Evolutionary conservation across 2,888 invertebrate species (phyloP).

Genomic region (Macrosoma leucophasiata): DNA sequence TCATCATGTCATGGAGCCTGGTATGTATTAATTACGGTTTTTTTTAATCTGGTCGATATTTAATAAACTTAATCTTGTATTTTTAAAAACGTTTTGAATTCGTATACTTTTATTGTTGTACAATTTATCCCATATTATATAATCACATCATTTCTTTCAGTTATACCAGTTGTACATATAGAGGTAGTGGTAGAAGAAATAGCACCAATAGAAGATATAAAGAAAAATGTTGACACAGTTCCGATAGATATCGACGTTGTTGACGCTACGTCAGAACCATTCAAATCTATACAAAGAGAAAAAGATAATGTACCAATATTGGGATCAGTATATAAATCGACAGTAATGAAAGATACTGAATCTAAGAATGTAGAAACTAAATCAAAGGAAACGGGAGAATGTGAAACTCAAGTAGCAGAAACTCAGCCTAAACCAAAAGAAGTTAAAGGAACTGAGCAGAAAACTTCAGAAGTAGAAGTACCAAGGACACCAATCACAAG

Average conservation of each 20-base stretch:
- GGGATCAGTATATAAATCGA: not conserved
- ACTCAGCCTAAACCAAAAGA: constrained; percentile 10
- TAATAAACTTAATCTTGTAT: too few species aligned
- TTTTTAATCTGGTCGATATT: too few species aligned
- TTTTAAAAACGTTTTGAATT: too few species aligned
- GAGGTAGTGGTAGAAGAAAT: constrained; percentile 20
- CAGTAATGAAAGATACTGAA: not conserved
- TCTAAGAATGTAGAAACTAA: not conserved
- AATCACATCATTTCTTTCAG: constrained; percentile 15
- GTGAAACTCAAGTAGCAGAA: constrained; percentile 8
- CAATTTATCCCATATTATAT: too few species aligned
- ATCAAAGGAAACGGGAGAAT: constrained; percentile 10
- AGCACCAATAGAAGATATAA: constrained; percentile 4
- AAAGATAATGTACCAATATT: not conserved
- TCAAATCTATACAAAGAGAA: not conserved
- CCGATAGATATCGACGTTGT: constrained; percentile 23
- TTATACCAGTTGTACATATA: constrained; percentile 10
- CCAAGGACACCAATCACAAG: constrained; percentile 19
- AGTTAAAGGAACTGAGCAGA: constrained; percentile 8
- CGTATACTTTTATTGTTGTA: too few species aligned
- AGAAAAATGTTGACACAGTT: constrained; percentile 4
- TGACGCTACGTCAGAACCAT: constrained; percentile 15
- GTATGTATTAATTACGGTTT: constrained; percentile 16
- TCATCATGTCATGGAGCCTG: constrained; percentile 25
- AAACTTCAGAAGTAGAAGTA: constrained; percentile 10